phyloP scores from a whole-genome alignment of 2,797 vertebrate species.

The Siniperca obscura region DNA sequence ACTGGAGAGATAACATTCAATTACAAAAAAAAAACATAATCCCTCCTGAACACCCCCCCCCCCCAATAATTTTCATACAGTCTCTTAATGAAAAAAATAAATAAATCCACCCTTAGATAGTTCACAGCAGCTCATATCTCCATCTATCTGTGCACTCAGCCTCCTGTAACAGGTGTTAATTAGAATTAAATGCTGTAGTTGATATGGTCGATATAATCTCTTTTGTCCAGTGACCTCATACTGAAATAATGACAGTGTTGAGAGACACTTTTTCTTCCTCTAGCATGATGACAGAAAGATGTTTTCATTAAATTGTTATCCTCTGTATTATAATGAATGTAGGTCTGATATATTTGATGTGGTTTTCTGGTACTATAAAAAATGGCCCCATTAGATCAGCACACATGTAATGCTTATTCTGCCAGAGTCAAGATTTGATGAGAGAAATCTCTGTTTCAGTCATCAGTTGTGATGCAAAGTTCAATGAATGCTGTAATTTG shows the following conservation, averaged over 20 bases:
- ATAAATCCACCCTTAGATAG: constrained; percentile 17
- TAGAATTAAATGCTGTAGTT: constrained; percentile 27
- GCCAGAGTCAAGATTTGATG: constrained; percentile 20
- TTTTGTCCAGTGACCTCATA: constrained; percentile 33
- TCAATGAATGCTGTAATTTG: constrained; percentile 18
- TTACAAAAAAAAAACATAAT: not conserved
- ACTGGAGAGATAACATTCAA: not conserved
- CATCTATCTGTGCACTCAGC: constrained; percentile 12
- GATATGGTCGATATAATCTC: constrained; percentile 27
- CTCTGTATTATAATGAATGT: constrained; percentile 10
- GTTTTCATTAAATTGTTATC: constrained; percentile 9
- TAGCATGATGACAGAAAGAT: constrained; percentile 39
- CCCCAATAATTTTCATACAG: not conserved
- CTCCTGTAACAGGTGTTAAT: constrained; percentile 25
- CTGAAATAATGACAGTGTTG: constrained; percentile 20
- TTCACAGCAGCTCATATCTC: constrained; percentile 32
- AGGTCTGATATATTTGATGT: constrained; percentile 15
- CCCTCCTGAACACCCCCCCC: not conserved
- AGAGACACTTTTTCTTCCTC: constrained; percentile 30
- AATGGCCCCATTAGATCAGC: constrained; percentile 29
- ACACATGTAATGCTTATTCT: constrained; percentile 35
- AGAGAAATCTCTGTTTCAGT: constrained; percentile 9
- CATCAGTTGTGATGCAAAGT: constrained; percentile 20
- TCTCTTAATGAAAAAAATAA: constrained; percentile 31
- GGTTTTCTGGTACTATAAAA: constrained; percentile 40